Evolutionary conservation across 1,140 invertebrate genomes (phyloP).

Genomic region (Leptonema lineaticorne): DNA sequence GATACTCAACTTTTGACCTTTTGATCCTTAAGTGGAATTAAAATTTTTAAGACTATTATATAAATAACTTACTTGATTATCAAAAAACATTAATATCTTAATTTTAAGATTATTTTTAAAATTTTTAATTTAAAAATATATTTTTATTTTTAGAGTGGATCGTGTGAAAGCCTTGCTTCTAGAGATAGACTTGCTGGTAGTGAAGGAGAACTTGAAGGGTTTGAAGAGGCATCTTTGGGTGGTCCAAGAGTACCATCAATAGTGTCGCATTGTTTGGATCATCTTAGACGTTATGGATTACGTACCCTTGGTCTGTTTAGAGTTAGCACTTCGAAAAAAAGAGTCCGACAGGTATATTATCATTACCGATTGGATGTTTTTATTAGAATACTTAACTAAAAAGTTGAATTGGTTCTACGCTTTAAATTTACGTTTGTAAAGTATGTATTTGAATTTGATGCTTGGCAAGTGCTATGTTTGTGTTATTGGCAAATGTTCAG

Average conservation of each 20-base stretch:
- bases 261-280: constrained; percentile 75
- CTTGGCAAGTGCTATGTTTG: constrained; percentile 12
- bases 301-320: constrained; percentile 85
- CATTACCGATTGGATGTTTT: not conserved
- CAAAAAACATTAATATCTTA: no score
- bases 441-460: not conserved
- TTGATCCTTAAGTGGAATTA: no score
- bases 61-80: no score
- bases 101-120: no score
- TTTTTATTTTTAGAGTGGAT: constrained; percentile 62
- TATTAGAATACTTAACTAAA: no score
- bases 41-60: no score
- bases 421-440: not conserved
- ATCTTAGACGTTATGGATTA: constrained; percentile 77
- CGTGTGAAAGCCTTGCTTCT: constrained; percentile 66
- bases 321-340: constrained; percentile 86
- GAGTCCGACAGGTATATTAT: constrained; percentile 77
- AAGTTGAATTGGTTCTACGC: not conserved
- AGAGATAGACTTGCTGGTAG: constrained; percentile 61
- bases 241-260: constrained; percentile 66
- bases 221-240: constrained; percentile 46
- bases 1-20: no score
- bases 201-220: constrained; percentile 57
- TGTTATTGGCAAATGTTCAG: constrained; percentile 17
- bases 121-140: not conserved